Percentiles rank a stretch among this genome's conserved stretches.
phyloP scores from a whole-genome alignment of 2,113 vertebrate genomes.

The Dipodomys stephensi region DNA sequence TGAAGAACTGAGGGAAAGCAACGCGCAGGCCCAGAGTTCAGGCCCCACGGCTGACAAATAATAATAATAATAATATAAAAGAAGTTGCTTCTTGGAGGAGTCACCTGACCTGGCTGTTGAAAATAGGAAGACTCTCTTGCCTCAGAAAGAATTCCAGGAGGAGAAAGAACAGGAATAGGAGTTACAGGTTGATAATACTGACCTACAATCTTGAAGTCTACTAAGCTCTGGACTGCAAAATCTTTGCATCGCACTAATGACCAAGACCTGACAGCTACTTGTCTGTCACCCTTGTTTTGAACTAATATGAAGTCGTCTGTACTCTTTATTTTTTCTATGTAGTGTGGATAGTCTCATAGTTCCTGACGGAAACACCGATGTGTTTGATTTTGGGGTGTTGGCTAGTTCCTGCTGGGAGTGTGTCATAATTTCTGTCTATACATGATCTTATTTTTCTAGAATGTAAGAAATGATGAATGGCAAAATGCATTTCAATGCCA shows the following conservation, averaged over 20 bases:
- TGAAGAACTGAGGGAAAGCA: too few relatives aligned
- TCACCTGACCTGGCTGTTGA: not conserved
- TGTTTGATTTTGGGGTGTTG: not conserved
- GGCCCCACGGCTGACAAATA: too few relatives aligned
- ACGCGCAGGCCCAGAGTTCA: too few relatives aligned
- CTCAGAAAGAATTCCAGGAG: not conserved
- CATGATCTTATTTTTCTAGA: not conserved
- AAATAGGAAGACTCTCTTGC: not conserved
- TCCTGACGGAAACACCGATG: not conserved
- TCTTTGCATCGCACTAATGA: not conserved
- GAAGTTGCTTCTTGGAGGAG: too few relatives aligned
- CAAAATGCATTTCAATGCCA: not conserved
- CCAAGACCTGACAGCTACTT: not conserved
- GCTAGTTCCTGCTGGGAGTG: too few relatives aligned
- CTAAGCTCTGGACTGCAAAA: not conserved
- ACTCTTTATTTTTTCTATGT: not conserved
- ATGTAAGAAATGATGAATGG: not conserved
- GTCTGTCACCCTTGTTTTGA: not conserved
- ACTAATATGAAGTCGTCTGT: not conserved
- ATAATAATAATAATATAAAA: too few relatives aligned
- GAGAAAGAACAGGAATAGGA: not conserved
- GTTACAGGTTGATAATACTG: not conserved
- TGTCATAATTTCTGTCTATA: not conserved
- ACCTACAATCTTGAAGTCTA: not conserved
- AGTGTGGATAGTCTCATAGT: not conserved